Conservation (phyloP, 2,113 vertebrate genomes). For the Prunella fulvescens region DNA sequence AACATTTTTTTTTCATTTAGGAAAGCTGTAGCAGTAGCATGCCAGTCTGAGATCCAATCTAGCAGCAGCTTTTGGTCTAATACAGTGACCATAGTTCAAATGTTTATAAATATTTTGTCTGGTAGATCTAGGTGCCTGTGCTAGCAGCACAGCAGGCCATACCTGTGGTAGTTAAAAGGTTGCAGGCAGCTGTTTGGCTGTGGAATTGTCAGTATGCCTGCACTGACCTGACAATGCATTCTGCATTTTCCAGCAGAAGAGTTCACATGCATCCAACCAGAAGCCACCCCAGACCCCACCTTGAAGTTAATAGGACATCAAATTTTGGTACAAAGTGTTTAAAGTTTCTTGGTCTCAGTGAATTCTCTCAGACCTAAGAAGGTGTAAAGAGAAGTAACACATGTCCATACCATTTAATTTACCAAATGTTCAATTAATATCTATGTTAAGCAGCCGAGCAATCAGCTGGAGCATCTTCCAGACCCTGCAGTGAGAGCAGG, state of each 20-base stretch:
- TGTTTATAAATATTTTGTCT: constrained; percentile 55
- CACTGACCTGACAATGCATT: not conserved
- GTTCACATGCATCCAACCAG: not conserved
- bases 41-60: constrained; percentile 48
- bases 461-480: not conserved
- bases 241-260: not conserved
- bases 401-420: not conserved
- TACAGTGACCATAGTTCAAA: constrained; percentile 29
- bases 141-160: not conserved
- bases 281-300: not conserved
- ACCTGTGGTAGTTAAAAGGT: not conserved
- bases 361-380: not conserved
- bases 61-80: constrained; percentile 12
- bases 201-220: not conserved
- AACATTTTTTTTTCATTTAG: not conserved
- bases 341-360: not conserved
- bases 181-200: not conserved
- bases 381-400: not conserved
- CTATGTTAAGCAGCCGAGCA: not conserved
- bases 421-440: not conserved
- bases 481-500: not conserved
- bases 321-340: not conserved
- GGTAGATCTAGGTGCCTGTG: not conserved
- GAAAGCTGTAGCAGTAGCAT: not conserved
- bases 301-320: not conserved